Evolutionary conservation across 2,113 vertebrate species (phyloP).

Genomic region (Maccullochella peelii): DNA sequence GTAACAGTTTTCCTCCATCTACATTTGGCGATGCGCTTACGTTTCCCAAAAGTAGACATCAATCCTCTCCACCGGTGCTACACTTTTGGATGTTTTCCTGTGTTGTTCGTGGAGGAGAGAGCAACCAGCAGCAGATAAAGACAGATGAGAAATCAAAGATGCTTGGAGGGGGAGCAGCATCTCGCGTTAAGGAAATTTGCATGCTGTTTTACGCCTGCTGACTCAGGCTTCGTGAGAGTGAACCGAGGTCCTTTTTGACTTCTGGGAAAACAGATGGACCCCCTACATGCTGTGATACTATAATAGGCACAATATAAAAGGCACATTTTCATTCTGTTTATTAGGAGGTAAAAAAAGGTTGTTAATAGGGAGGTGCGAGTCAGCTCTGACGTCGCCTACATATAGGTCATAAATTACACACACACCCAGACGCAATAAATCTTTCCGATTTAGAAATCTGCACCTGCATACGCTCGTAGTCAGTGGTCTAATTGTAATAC

Average conservation of each 20-base stretch:
- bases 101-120: not conserved
- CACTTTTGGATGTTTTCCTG: slow-evolving; percentile 6
- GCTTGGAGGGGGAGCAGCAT: slow-evolving; percentile 31
- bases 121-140: slow-evolving; percentile 35
- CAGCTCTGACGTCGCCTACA: slow-evolving; percentile 35
- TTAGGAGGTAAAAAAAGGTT: slow-evolving; percentile 60
- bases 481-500: not conserved
- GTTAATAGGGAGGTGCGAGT: slow-evolving; percentile 19
- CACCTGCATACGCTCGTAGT: slow-evolving; percentile 39
- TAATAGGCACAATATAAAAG: slow-evolving; percentile 50
- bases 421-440: slow-evolving; percentile 36
- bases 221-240: slow-evolving; percentile 41
- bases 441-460: slow-evolving; percentile 24
- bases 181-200: slow-evolving; percentile 32
- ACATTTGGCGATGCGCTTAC: slow-evolving; percentile 40
- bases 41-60: slow-evolving; percentile 43
- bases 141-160: slow-evolving; percentile 57
- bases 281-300: slow-evolving; percentile 38
- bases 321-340: slow-evolving; percentile 34
- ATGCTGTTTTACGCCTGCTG: slow-evolving; percentile 59
- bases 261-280: slow-evolving; percentile 66
- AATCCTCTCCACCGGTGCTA: slow-evolving; percentile 31
- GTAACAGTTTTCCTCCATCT: slow-evolving; percentile 24
- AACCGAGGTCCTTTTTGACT: slow-evolving; percentile 38
- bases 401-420: slow-evolving; percentile 41